Evolutionary conservation across 2,888 invertebrate species (phyloP), one percentile per base, ranked within the genome.

Genomic region (Plutella xylostella): DNA sequence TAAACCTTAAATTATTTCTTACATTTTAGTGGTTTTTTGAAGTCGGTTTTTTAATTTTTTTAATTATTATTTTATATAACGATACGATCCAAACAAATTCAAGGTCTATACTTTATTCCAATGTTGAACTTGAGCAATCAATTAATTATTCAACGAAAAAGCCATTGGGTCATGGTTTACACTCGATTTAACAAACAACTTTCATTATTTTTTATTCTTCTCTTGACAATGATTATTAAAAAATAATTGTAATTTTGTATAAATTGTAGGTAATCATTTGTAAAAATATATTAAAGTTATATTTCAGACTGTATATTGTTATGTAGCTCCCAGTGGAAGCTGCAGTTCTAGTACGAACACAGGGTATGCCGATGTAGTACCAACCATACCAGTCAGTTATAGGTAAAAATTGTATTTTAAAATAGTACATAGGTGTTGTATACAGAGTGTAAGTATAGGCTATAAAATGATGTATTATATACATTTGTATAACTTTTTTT

Each of bases 371-470:
- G 66, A 65, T 63, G 58, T 64, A 54, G 54, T 25, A 45, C n/a
- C n/a, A 45, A 61, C 60, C 51, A 61, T 70, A 68, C 72, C 68
- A 77, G 77, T 77, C 77, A 76, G 57, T 63, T 67, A 65, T 66
- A 65, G 60, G 55, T 61, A 65, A 63, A 64, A 60, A 58, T 61
- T 53, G 55, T 58, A 61, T 45, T 49, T 49, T 46, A 61, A 63
- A 57, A 55, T 22, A 31, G 22, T 19, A 56, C 57, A 60, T 58
- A 60, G 55, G 55, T 56, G 53, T 58, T 58, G 49, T 59, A 58
- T 53, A 60, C 54, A 55, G 43, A 47, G 50, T 56, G 51, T 48
- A 34, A 43, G 42, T 21, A 48, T 63, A 58, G 55, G 50, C 48
- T 54, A 51, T 63, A 63, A 58, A 57, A 47, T 52, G 52, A 53